phyloP scores from a whole-genome alignment of 2,888 invertebrate genomes.

The Sphinx pinastri region DNA sequence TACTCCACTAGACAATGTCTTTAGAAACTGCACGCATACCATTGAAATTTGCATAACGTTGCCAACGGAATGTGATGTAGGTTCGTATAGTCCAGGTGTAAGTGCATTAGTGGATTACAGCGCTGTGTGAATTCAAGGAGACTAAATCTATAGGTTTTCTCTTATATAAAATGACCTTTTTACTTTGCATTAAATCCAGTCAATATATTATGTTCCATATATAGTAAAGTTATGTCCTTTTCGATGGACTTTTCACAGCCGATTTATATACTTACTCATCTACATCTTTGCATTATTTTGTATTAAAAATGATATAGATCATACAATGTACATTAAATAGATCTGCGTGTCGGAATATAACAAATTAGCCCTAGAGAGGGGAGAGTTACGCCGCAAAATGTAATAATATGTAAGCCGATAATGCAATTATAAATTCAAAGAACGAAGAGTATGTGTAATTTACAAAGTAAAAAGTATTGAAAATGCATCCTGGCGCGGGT shows the following conservation, averaged over 20 bases:
- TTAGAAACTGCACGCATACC: conserved; percentile 50
- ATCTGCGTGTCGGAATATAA: too few species aligned
- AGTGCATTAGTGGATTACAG: conserved; percentile 23
- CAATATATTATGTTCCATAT: too few species aligned
- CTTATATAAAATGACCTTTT: conserved; percentile 7
- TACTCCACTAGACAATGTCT: conserved; percentile 51
- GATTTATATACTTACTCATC: too few species aligned
- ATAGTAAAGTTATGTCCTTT: too few species aligned
- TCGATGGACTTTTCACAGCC: too few species aligned
- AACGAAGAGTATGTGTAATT: background rate
- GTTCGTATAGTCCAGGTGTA: conserved; percentile 5
- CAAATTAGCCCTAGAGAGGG: background rate
- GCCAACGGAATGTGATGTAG: conserved; percentile 23
- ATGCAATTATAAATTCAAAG: background rate
- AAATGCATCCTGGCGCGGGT: background rate
- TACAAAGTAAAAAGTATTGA: conserved; percentile 1
- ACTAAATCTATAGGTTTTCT: conserved; percentile 1
- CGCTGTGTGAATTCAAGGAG: conserved; percentile 13
- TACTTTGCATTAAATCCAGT: background rate
- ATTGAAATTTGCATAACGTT: conserved; percentile 48
- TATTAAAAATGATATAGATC: too few species aligned
- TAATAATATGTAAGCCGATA: too few species aligned
- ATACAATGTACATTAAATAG: too few species aligned
- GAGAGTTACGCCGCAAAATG: background rate
- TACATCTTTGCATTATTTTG: too few species aligned